phyloP scores from a whole-genome alignment of 2,888 invertebrate genomes.

The Psylliodes chrysocephalus region DNA sequence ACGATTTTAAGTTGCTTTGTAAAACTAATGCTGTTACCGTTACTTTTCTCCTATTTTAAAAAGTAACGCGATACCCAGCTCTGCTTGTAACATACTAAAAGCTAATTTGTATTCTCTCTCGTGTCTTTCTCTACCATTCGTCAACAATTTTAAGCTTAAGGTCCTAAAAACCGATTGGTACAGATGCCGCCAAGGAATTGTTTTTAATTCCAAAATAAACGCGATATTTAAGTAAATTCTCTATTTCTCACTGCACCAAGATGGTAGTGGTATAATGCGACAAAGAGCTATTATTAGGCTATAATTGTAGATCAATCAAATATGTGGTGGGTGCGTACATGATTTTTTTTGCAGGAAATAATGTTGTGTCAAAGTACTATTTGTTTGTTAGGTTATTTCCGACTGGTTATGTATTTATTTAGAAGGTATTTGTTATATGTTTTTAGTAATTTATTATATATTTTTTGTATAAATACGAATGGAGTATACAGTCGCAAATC shows the following conservation, averaged over 20 bases:
- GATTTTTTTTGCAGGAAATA: conserved; percentile 8
- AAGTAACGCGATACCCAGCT: too few species aligned
- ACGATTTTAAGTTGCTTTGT: too few species aligned
- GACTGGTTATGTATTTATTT: conserved; percentile 27
- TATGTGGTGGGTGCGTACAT: neutral
- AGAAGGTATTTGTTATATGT: conserved; percentile 11
- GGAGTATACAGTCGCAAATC: conserved; percentile 19
- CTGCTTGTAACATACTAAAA: too few species aligned
- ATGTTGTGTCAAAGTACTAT: conserved; percentile 9
- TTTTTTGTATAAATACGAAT: conserved; percentile 21
- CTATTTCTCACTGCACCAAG: neutral
- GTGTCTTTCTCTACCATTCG: too few species aligned
- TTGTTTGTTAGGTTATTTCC: conserved; percentile 9
- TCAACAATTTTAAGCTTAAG: too few species aligned
- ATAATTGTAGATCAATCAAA: neutral
- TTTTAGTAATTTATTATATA: conserved; percentile 24
- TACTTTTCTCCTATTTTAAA: too few species aligned
- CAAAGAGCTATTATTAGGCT: neutral
- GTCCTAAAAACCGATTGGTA: too few species aligned
- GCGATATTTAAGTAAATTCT: too few species aligned
- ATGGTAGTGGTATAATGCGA: neutral
- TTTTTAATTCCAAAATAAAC: too few species aligned
- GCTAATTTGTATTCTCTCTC: too few species aligned
- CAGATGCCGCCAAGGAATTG: too few species aligned
- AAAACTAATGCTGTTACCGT: too few species aligned